Percentiles rank a stretch among this genome's conserved stretches.
These are phyloP conservation scores for Agraylea sexmaculata DNA, from an alignment of 1,140 invertebrate species.

Conservation along the genomic window DNA sequence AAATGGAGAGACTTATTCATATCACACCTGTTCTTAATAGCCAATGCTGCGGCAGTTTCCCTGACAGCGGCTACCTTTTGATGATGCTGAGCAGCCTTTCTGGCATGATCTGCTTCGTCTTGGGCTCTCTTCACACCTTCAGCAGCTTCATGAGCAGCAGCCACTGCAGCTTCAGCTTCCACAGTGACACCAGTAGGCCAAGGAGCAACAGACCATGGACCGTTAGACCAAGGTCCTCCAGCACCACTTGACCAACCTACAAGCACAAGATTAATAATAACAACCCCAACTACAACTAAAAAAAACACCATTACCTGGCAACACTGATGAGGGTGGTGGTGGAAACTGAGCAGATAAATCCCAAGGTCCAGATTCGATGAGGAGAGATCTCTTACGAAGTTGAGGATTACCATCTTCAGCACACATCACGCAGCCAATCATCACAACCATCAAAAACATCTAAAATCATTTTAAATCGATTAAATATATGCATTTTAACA, in stretches of 20 bases:
- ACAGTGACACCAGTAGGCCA: no score
- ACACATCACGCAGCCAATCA: no score
- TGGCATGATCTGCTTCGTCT: conserved; percentile 14
- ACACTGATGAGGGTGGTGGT: background rate
- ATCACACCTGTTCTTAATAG: conserved; percentile 17
- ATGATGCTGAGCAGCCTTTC: conserved; percentile 14
- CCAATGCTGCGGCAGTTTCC: conserved; percentile 15
- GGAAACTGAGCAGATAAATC: background rate
- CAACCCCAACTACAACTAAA: no score
- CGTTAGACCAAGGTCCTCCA: background rate
- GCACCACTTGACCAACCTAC: background rate
- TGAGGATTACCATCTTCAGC: background rate
- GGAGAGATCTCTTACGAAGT: conserved; percentile 2
- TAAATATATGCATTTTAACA: no score
- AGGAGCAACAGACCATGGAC: conserved; percentile 5
- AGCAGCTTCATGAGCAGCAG: conserved; percentile 14
- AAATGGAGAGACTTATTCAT: no score
- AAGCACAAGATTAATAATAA: no score
- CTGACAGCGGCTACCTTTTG: conserved; percentile 17
- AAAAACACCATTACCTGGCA: background rate
- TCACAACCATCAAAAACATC: no score
- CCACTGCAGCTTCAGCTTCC: conserved; percentile 14
- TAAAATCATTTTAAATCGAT: no score
- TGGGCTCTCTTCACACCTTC: conserved; percentile 17
- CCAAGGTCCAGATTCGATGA: conserved; percentile 2